Conservation (phyloP, 1,140 invertebrate species). For the Whitmania pigra region DNA sequence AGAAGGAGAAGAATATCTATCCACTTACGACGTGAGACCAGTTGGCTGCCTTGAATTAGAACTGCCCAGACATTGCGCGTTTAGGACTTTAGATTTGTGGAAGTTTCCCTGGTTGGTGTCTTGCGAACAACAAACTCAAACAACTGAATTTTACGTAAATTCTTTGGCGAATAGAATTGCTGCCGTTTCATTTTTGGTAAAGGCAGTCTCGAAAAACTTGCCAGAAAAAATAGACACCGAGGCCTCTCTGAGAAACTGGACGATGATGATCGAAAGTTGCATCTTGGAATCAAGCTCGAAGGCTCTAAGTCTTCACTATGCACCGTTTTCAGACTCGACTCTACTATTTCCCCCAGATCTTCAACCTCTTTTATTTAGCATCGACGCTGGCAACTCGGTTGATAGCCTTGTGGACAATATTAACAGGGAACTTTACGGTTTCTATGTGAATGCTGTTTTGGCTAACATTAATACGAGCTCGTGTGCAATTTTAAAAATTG, state of each 20-base stretch:
- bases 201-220: conserved; percentile 19
- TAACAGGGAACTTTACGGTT: conserved; percentile 24
- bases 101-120: conserved; percentile 25
- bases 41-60: conserved; percentile 24
- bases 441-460: conserved; percentile 22
- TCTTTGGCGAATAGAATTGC: conserved; percentile 23
- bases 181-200: conserved; percentile 21
- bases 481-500: conserved; percentile 14
- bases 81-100: conserved; percentile 21
- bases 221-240: conserved; percentile 17
- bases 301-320: conserved; percentile 12
- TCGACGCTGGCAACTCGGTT: conserved; percentile 23
- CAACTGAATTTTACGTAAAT: conserved; percentile 17
- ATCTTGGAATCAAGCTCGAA: conserved; percentile 23
- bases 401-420: conserved; percentile 23
- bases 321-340: conserved; percentile 18
- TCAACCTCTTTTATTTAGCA: conserved; percentile 20
- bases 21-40: conserved; percentile 25
- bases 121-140: conserved; percentile 22
- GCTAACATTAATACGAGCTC: conserved; percentile 23
- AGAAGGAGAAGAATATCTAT: conserved; percentile 22
- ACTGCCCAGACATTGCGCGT: conserved; percentile 16
- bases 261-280: conserved; percentile 23
- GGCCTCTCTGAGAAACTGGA: conserved; percentile 20
- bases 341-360: conserved; percentile 21